These are phyloP conservation scores for Polypedilum pembai DNA, from an alignment of 1,140 invertebrate species.

Conservation along the genomic window DNA sequence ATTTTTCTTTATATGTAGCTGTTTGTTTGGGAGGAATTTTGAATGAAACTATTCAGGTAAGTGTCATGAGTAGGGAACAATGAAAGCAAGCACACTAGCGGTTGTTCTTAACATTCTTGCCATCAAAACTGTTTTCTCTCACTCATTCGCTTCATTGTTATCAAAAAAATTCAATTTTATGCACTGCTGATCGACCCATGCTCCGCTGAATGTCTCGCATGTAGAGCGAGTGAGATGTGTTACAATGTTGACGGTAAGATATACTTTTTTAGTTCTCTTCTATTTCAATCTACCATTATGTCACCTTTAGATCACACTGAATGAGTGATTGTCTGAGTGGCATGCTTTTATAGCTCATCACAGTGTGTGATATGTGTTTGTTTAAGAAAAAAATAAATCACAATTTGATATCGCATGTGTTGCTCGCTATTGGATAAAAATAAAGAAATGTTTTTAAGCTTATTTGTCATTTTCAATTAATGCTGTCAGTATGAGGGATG, in stretches of 20 bases:
- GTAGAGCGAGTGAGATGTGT: neutral
- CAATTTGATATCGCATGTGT: neutral
- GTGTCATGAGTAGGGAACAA: no score
- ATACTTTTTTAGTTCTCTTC: neutral
- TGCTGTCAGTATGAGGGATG: neutral
- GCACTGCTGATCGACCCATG: constrained; percentile 9
- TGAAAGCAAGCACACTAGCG: no score
- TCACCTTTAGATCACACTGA: neutral
- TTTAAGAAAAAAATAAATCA: neutral
- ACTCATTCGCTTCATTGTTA: neutral
- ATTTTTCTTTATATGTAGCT: no score
- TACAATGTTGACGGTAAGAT: neutral
- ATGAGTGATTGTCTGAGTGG: neutral
- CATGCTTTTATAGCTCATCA: constrained; percentile 7
- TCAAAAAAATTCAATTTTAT: constrained; percentile 27
- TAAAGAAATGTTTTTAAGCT: neutral
- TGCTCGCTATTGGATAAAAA: neutral
- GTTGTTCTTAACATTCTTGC: no score
- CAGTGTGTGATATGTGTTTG: neutral
- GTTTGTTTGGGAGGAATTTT: no score
- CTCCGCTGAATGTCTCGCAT: neutral
- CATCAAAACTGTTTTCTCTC: neutral
- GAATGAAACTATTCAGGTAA: no score
- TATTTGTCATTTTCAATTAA: constrained; percentile 19
- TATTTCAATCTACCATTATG: neutral